These are phyloP conservation scores for Neria commutata DNA, from an alignment of 2,888 invertebrate species.

Conservation along the genomic window DNA sequence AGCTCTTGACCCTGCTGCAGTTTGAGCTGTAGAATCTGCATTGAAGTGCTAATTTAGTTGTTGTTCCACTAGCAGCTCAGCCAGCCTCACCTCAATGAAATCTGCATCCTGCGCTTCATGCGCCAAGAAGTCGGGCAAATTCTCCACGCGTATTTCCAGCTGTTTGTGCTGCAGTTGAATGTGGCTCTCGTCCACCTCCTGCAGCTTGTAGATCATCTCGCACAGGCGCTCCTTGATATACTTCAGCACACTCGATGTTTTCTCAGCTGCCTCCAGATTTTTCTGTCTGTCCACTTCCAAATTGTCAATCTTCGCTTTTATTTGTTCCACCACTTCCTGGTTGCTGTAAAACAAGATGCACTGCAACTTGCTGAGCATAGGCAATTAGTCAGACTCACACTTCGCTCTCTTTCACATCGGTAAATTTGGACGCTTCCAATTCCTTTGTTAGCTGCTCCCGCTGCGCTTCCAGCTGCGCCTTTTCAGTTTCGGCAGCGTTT, in stretches of 20 bases:
- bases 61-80: not conserved
- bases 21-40: conserved; percentile 56
- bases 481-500: conserved; percentile 75
- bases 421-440: conserved; percentile 78
- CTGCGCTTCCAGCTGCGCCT: conserved; percentile 70
- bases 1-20: conserved; percentile 50
- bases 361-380: not conserved
- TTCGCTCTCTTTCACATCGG: conserved; percentile 80
- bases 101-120: conserved; percentile 54
- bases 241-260: conserved; percentile 52
- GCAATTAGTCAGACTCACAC: conserved; percentile 65
- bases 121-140: conserved; percentile 51
- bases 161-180: conserved; percentile 47
- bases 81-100: conserved; percentile 47
- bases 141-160: conserved; percentile 44
- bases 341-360: conserved; percentile 64
- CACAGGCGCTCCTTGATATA: conserved; percentile 57
- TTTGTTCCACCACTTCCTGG: conserved; percentile 71
- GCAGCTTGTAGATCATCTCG: conserved; percentile 61
- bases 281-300: conserved; percentile 62
- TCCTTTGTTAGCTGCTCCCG: conserved; percentile 71
- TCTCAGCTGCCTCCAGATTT: conserved; percentile 56
- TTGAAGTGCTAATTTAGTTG: not conserved
- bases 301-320: conserved; percentile 68
- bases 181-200: conserved; percentile 59